phyloP scores from a whole-genome alignment of 2,888 invertebrate genomes.

The Aphodius granarius region DNA sequence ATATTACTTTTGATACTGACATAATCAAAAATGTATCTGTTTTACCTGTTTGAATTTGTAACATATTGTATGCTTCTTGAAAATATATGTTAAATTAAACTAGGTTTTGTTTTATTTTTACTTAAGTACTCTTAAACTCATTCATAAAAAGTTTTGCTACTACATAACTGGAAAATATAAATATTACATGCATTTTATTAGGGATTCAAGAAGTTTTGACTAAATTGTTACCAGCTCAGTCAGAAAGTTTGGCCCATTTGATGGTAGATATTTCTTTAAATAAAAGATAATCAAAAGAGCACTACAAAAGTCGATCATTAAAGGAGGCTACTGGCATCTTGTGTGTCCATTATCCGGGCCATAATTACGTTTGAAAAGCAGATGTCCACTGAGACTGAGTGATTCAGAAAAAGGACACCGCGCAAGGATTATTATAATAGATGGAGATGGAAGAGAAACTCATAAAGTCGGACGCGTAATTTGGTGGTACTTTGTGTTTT shows the following conservation, averaged over 20 bases:
- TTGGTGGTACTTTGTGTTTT: constrained; percentile 1
- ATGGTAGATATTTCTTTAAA: too few species aligned
- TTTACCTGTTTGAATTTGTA: constrained; percentile 23
- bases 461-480: not conserved
- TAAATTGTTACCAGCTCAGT: too few species aligned
- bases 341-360: not conserved
- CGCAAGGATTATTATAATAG: not conserved
- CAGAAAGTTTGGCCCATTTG: too few species aligned
- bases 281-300: not conserved
- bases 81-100: constrained; percentile 27
- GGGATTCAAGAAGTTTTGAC: too few species aligned
- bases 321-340: not conserved
- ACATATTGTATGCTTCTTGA: constrained; percentile 28
- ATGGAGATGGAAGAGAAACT: not conserved
- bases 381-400: not conserved
- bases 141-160: too few species aligned
- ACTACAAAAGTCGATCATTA: not conserved
- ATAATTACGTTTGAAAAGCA: not conserved
- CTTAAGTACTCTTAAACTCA: not conserved
- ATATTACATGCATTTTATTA: too few species aligned
- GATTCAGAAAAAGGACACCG: not conserved
- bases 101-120: not conserved
- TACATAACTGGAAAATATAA: too few species aligned
- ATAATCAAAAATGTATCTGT: constrained; percentile 9
- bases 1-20: not conserved